These are phyloP conservation scores for Priocnemis perturbator DNA, from an alignment of 2,888 invertebrate genomes.

Conservation along the genomic window DNA sequence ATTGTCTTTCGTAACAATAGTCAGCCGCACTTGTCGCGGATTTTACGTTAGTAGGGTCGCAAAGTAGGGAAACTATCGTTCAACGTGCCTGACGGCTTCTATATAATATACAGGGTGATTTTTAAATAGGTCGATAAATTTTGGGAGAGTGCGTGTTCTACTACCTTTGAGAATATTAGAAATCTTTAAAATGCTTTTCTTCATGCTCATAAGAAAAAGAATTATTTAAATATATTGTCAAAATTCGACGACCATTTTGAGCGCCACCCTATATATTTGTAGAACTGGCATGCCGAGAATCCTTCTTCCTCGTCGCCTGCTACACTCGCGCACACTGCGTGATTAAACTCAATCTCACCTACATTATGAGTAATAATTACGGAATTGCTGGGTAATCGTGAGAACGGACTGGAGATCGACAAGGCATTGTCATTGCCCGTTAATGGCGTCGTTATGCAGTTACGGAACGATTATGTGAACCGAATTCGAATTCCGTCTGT, in stretches of 20 bases:
- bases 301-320: constrained; percentile 32
- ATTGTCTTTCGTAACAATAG: constrained; percentile 46
- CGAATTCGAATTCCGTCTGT: background rate
- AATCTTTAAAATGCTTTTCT: no score
- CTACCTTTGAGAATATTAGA: no score
- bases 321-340: constrained; percentile 11
- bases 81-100: constrained; percentile 30
- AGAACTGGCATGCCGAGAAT: constrained; percentile 11
- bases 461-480: constrained; percentile 24
- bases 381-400: constrained; percentile 42
- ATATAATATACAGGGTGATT: no score
- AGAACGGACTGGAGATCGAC: constrained; percentile 28
- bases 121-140: no score
- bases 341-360: constrained; percentile 49
- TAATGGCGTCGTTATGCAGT: constrained; percentile 39
- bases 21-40: constrained; percentile 31
- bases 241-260: constrained; percentile 13
- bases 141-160: no score
- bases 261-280: constrained; percentile 9
- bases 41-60: background rate
- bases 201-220: no score
- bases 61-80: background rate
- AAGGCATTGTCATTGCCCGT: constrained; percentile 3
- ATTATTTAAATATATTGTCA: no score
- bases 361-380: constrained; percentile 44